A percentile compares a stretch with the other conserved stretches of the same genome.
phyloP scores from a whole-genome alignment of 2,888 invertebrate genomes.

The Drymonia ruficornis region DNA sequence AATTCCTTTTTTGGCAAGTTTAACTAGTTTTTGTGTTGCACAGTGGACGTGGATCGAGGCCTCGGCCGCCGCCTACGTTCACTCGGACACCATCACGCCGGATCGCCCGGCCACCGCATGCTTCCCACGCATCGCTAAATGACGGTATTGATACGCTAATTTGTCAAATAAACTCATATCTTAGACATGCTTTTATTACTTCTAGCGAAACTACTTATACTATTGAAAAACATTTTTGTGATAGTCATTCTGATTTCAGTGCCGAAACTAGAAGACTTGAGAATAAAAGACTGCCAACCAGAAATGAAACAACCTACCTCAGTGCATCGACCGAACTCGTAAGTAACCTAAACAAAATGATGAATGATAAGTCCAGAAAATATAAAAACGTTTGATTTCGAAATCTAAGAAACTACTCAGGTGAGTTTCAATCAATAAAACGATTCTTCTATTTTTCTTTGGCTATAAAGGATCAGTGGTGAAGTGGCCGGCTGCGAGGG shows the following conservation, averaged over 20 bases:
- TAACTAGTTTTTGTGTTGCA: background rate
- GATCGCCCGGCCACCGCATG: slow-evolving; percentile 85
- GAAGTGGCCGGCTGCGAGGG: slow-evolving; percentile 70
- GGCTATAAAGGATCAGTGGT: slow-evolving; percentile 61
- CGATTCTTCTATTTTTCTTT: too few relatives aligned
- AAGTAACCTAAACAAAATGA: slow-evolving; percentile 54
- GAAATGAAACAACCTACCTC: slow-evolving; percentile 82
- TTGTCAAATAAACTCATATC: slow-evolving; percentile 6
- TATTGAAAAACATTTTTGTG: background rate
- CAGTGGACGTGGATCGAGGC: slow-evolving; percentile 86
- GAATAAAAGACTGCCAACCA: slow-evolving; percentile 82
- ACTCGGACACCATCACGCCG: slow-evolving; percentile 91
- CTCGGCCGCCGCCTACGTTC: slow-evolving; percentile 88
- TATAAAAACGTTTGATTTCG: too few relatives aligned
- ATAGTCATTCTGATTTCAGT: slow-evolving; percentile 54
- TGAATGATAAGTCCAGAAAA: background rate
- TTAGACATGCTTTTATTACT: background rate
- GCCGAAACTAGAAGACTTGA: slow-evolving; percentile 81
- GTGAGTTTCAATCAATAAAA: too few relatives aligned
- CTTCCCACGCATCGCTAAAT: slow-evolving; percentile 69
- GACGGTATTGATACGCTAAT: slow-evolving; percentile 60
- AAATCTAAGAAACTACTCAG: too few relatives aligned
- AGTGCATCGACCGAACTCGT: slow-evolving; percentile 80
- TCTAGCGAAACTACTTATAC: too few relatives aligned
- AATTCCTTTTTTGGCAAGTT: background rate